Evolutionary conservation across 2,797 vertebrate genomes (phyloP).

Genomic region (Lithobates pipiens): DNA sequence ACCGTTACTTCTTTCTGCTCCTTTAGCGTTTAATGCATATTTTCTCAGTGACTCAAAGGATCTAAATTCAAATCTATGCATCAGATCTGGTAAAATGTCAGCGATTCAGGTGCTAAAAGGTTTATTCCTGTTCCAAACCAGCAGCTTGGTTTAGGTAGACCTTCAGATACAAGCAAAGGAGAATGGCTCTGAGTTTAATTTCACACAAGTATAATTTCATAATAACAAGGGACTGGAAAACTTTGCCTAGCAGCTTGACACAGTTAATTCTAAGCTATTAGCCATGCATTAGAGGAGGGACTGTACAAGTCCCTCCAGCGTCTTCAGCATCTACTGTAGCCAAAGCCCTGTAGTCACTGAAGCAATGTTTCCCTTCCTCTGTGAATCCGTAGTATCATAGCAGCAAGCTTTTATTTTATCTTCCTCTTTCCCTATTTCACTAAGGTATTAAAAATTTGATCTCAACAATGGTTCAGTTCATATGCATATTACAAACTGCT

Average conservation of each 20-base stretch:
- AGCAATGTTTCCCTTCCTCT: slow-evolving; percentile 67
- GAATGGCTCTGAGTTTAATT: slow-evolving; percentile 77
- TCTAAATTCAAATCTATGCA: slow-evolving; percentile 41
- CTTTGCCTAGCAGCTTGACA: slow-evolving; percentile 55
- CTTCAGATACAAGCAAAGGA: slow-evolving; percentile 10
- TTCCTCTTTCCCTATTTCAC: slow-evolving; percentile 70
- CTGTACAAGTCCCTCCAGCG: slow-evolving; percentile 67
- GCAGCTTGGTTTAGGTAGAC: slow-evolving; percentile 49
- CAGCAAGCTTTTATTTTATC: slow-evolving; percentile 72
- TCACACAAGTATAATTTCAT: slow-evolving; percentile 74
- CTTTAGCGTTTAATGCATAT: slow-evolving; percentile 32
- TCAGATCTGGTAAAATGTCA: slow-evolving; percentile 40
- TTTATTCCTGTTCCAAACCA: slow-evolving; percentile 49
- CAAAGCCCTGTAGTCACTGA: slow-evolving; percentile 67
- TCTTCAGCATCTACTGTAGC: slow-evolving; percentile 66
- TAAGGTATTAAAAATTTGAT: slow-evolving; percentile 76
- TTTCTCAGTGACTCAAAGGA: neutral
- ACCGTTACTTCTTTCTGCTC: slow-evolving; percentile 9
- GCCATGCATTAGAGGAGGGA: slow-evolving; percentile 68
- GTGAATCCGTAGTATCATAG: slow-evolving; percentile 68
- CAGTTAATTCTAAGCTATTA: slow-evolving; percentile 65
- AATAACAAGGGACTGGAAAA: slow-evolving; percentile 65
- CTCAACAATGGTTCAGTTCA: slow-evolving; percentile 76
- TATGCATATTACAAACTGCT: slow-evolving; percentile 76
- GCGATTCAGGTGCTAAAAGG: slow-evolving; percentile 40